Evolutionary conservation across 1,140 invertebrate genomes (phyloP), one percentile per base, ranked within the genome.

Genomic region (Chrysoperla carnea): DNA sequence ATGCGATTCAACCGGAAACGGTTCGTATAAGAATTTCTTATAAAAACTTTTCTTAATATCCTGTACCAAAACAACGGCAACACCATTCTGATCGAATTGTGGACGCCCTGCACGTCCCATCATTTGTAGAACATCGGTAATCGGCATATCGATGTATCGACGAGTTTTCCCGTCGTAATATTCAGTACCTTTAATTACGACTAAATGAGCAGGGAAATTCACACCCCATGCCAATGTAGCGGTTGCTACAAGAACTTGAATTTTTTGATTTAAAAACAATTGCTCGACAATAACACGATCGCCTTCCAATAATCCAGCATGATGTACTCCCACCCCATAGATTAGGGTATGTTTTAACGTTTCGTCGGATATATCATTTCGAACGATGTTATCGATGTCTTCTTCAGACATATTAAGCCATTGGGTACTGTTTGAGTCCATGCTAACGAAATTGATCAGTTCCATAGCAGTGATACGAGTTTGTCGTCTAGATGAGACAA

Each of bases 1-100:
- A 60, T 82, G 93, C 0, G 93, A 98, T 61, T 99, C 96, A 0
- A 99, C 94, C 0, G 96, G 96, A 62, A 99, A 99, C 0, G 96
- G 96, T 60, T 99, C 92, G 59, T 99, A 98, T 0, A 99, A 62
- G 61, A 99, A 99, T 59, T 95, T 95, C 58, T 96, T 96, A 64
- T 99, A 99, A 67, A 98, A 99, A 58, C 91, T 87, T 61, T 99
- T 99, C 63, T 99, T 99, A 15, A 87, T 76, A 55, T 99, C 95
- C 52, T 99, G 95, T 1, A 99, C 94, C 41, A 99, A 69, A 7
- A 99, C 89, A 9, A 97, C 87, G 4, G 96, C 95, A 4, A 95
- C 84, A 3, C 92, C 95, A 44, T 86, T 81, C 52, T 85, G 82
- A 62, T 99, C 96, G 59, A 84, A 99, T 68, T 78, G 75, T 3